phyloP scores from a whole-genome alignment of 2,113 vertebrate genomes.

The Psittacara wagleri region DNA sequence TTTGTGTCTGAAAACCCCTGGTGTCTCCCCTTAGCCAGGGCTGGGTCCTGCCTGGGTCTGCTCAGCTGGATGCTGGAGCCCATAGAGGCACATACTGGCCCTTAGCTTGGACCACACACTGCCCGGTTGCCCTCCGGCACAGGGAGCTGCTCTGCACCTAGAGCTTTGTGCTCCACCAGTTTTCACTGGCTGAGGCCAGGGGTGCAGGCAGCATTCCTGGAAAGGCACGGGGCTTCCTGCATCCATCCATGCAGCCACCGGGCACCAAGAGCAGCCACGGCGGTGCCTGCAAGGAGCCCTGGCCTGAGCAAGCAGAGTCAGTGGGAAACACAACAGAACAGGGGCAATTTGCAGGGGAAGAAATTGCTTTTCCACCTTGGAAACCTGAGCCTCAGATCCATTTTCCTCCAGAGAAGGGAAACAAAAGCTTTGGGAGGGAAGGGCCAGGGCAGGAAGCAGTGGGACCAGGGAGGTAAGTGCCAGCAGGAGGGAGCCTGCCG shows the following conservation, averaged over 20 bases:
- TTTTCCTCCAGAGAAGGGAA: neutral
- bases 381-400: neutral
- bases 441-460: neutral
- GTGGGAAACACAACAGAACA: neutral
- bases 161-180: neutral
- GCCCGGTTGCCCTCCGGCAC: accelerated
- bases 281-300: neutral
- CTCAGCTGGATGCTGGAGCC: neutral
- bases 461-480: neutral
- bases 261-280: neutral
- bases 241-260: accelerated
- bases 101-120: neutral
- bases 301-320: neutral
- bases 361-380: neutral
- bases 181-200: neutral
- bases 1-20: neutral
- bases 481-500: neutral
- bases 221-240: neutral
- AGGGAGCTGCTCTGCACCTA: neutral
- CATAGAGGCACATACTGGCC: neutral
- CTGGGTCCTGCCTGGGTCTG: neutral
- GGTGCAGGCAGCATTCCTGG: neutral
- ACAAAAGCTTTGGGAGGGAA: neutral
- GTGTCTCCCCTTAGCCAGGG: neutral
- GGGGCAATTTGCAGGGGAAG: neutral